These are phyloP conservation scores for Elymnias hypermnestra DNA, from an alignment of 1,140 invertebrate genomes.

Conservation along the genomic window DNA sequence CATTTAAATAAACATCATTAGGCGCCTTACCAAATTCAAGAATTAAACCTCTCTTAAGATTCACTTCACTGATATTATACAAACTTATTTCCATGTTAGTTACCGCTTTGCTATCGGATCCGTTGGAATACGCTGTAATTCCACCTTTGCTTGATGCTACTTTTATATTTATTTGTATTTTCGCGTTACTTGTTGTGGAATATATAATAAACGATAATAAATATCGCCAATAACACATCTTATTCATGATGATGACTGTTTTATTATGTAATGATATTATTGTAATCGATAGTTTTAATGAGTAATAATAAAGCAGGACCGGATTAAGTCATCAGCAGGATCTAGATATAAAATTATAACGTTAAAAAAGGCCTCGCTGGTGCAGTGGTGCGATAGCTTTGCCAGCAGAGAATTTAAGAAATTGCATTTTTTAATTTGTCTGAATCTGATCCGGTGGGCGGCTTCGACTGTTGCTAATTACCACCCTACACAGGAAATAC, in stretches of 20 bases:
- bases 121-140: constrained; percentile 22
- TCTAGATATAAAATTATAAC: background rate
- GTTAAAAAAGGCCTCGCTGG: no score
- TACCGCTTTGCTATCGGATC: constrained; percentile 34
- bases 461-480: no score
- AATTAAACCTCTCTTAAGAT: constrained; percentile 36
- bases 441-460: no score
- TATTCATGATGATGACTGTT: background rate
- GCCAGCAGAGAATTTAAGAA: no score
- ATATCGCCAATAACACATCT: constrained; percentile 6
- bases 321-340: no score
- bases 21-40: constrained; percentile 39
- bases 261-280: background rate
- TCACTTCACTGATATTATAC: constrained; percentile 40
- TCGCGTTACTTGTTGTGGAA: constrained; percentile 18
- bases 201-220: constrained; percentile 12
- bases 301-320: no score
- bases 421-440: no score
- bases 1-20: constrained; percentile 39
- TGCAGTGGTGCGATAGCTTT: no score
- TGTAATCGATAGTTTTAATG: background rate
- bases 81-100: constrained; percentile 35
- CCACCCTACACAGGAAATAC: no score
- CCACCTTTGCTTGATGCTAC: constrained; percentile 23
- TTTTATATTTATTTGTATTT: constrained; percentile 36